Percentiles rank a stretch among this genome's conserved stretches.
Conservation (phyloP, 2,888 invertebrate species). For the Chrysina gloriosa region DNA sequence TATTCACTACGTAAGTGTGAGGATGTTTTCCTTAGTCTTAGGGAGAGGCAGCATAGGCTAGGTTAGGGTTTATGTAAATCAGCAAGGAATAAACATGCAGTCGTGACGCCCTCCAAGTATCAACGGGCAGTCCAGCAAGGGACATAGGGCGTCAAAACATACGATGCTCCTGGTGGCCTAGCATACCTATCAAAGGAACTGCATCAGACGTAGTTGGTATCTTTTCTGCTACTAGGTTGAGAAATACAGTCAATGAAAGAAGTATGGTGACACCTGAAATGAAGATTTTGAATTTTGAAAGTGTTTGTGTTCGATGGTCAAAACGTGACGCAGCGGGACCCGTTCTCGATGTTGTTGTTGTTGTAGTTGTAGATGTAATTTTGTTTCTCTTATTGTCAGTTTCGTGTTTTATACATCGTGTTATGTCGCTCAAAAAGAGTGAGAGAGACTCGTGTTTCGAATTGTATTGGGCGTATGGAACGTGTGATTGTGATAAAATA, state of each 20-base stretch:
- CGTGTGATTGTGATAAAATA: conserved; percentile 45
- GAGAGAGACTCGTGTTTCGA: conserved; percentile 38
- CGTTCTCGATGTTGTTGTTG: conserved; percentile 47
- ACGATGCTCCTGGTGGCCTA: conserved; percentile 64
- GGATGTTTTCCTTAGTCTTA: not conserved
- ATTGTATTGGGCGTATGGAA: conserved; percentile 35
- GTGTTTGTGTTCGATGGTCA: conserved; percentile 55
- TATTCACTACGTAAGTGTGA: not conserved
- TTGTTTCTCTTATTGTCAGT: not conserved
- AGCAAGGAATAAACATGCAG: conserved; percentile 38
- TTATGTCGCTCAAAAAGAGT: conserved; percentile 30
- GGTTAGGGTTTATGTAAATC: conserved; percentile 1
- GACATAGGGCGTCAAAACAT: conserved; percentile 64
- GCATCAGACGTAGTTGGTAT: conserved; percentile 90
- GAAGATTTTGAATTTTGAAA: conserved; percentile 64
- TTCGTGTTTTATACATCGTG: conserved; percentile 26
- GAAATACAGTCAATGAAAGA: conserved; percentile 97
- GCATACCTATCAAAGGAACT: conserved; percentile 83
- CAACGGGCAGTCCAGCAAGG: conserved; percentile 64
- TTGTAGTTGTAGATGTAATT: conserved; percentile 27
- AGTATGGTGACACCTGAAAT: conserved; percentile 94
- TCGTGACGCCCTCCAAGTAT: conserved; percentile 65
- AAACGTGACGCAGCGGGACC: conserved; percentile 51
- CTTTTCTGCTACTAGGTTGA: conserved; percentile 97
- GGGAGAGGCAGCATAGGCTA: not conserved